A percentile compares a stretch with the other conserved stretches of the same genome.
These are phyloP conservation scores for Coregonus sp. DNA, from an alignment of 2,797 vertebrate species.

Conservation along the genomic window DNA sequence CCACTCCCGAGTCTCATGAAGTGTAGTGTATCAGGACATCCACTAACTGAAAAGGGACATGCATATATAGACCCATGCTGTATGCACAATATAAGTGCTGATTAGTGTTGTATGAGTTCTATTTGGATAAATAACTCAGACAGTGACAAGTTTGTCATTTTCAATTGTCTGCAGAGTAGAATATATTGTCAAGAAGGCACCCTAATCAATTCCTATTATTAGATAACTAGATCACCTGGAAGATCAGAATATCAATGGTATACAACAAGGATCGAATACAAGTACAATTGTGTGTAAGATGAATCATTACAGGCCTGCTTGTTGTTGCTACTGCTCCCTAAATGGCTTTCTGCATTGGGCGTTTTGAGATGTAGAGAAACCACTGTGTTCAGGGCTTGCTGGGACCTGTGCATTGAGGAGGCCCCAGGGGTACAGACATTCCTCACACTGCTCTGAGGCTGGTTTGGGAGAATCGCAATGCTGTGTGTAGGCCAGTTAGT, in stretches of 20 bases:
- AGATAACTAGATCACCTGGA: background rate
- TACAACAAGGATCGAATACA: background rate
- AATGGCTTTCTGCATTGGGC: background rate
- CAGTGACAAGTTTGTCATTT: too few species aligned
- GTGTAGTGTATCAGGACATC: slow-evolving; percentile 12
- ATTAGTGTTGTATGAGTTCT: background rate
- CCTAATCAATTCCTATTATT: background rate
- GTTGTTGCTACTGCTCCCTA: background rate
- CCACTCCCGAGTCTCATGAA: slow-evolving; percentile 60
- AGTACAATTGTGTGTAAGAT: background rate
- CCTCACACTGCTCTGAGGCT: background rate
- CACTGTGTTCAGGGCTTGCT: slow-evolving; percentile 38
- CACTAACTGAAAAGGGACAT: background rate
- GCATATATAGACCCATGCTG: background rate
- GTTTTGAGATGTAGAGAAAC: too few species aligned
- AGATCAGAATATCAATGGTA: background rate
- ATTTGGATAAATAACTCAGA: background rate
- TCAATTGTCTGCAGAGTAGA: background rate
- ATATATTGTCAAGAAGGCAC: background rate
- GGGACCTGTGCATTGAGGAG: slow-evolving; percentile 37
- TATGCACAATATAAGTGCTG: background rate
- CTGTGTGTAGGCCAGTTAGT: background rate
- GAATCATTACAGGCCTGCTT: background rate
- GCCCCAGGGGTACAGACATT: slow-evolving; percentile 13
- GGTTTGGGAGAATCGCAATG: background rate